Evolutionary conservation across 2,888 invertebrate genomes (phyloP).

Genomic region (Mimachlamys varia): DNA sequence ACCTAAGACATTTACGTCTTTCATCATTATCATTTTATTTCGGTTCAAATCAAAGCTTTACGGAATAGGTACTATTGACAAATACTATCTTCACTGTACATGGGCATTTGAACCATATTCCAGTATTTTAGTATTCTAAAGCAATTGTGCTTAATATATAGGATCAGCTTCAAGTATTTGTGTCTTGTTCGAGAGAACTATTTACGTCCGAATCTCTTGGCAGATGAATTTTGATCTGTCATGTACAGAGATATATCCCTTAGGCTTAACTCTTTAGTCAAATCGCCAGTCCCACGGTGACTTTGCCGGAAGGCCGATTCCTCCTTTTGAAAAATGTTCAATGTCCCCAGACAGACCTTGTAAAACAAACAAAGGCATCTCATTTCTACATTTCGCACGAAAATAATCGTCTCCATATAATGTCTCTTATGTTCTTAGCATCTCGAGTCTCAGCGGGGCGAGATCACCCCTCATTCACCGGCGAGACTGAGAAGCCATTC

Average conservation of each 20-base stretch:
- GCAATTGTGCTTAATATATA: too few species aligned
- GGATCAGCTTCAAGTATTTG: too few species aligned
- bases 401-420: conserved; percentile 22
- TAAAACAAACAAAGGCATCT: conserved; percentile 24
- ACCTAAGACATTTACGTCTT: too few species aligned
- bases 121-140: too few species aligned
- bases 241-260: conserved; percentile 4
- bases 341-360: not conserved
- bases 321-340: conserved; percentile 14
- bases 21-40: too few species aligned
- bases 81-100: too few species aligned
- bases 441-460: not conserved
- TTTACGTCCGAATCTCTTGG: not conserved
- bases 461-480: not conserved
- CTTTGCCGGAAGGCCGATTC: not conserved
- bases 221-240: not conserved
- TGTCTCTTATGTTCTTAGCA: not conserved
- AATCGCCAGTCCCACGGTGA: not conserved
- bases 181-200: not conserved
- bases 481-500: not conserved
- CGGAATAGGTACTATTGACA: too few species aligned
- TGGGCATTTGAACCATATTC: not conserved
- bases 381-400: conserved; percentile 25
- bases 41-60: too few species aligned
- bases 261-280: not conserved